Base-by-base conservation (phyloP, 2,113 vertebrate genomes). In the Benitochromis conjunctus region DNA sequence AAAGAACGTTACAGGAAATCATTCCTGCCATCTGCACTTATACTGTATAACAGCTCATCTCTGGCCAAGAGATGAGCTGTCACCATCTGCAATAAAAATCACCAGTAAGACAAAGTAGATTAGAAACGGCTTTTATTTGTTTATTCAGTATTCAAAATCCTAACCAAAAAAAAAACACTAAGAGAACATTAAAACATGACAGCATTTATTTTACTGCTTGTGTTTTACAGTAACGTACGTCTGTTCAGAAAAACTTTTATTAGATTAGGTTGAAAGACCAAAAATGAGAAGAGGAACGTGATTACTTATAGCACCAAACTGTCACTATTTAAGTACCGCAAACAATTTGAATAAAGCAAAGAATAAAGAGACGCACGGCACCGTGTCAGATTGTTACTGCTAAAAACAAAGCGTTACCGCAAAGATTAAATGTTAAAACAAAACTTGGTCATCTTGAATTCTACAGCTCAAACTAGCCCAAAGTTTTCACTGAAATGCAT, bases 401-500 rank as follows among this genome's bases (percentile, higher is more conserved):
- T 36, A 43, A 77, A 76, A 64, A 66, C 24, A 29, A n/a, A 34
- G 9, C 24, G n/a, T 62, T 38, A 51, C 43, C 56, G 18, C 5
- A 82, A 56, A 12, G 16, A 69, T 29, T 78, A 46, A 46, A 64
- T n/a, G 74, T 38, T 38, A 19, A 79, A 77, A 83, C 9, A 66
- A 38, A 66, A 43, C n/a, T 82, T 24, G 54, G 12, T 60, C 55
- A 18, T 55, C 26, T 1, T 57, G 34, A 74, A 6, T 43, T 56
- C 21, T 43, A 13, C 31, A 66, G 34, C 41, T 60, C 6, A 69
- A 88, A 91, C 21, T 18, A 34, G 62, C 2, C 62, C 21, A n/a
- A 69, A 12, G n/a, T 82, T 81, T 85, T 89, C 6, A 88, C 18
- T 54, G 21, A 85, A 84, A 79, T 88, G 12, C 64, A 69, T 56